Base-by-base conservation (phyloP, 2,888 invertebrate genomes). In the Meteorus colon region DNA sequence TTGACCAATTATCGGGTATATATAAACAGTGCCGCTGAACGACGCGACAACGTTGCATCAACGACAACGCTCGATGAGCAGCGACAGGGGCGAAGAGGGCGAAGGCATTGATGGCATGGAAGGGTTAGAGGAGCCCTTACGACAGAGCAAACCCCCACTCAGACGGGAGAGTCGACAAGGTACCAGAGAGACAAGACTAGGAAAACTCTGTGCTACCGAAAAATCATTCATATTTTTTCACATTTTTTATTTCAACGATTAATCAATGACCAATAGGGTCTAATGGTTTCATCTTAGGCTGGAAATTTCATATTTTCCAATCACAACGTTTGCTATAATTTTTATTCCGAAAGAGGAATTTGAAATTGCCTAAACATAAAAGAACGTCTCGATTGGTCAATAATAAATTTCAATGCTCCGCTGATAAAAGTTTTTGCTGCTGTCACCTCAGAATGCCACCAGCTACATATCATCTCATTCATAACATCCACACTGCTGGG, bases 151-250 rank as follows among this genome's bases (percentile, higher is more conserved):
- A 81, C 87, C 88, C 84, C 87, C 88, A 82, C 84, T 86, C 87
- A 91, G 92, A 88, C 91, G 92, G 88, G 93, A 93, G 87, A 92
- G 92, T 88, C 92, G 92, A 88, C 92, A 92, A 93, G 93, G 93
- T 93, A 93, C 87, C 83, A 84, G 82, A 81, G 82, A 77, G 75
- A 77, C 77, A 69, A 78, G 41, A 41, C 8, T 67, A 77, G 51
- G 73, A 19, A 24, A 24, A 65, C 65, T 65, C 65, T 65, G 65
- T 12, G 24, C 19, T 55, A 76, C 68, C 60, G 24, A 62, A 63
- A 67, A 41, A 29, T 71, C 55, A 59, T 29, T 41, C 55, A 31
- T 24, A 51, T 63, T 48, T 48, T 48, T 48, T 48, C 16, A 48
- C 4, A 48, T 48, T 48, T 48, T 48, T 48, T n/a, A 19, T 55